Evolutionary conservation across 2,113 vertebrate genomes (phyloP).

Genomic region (Onychostoma macrolepis): DNA sequence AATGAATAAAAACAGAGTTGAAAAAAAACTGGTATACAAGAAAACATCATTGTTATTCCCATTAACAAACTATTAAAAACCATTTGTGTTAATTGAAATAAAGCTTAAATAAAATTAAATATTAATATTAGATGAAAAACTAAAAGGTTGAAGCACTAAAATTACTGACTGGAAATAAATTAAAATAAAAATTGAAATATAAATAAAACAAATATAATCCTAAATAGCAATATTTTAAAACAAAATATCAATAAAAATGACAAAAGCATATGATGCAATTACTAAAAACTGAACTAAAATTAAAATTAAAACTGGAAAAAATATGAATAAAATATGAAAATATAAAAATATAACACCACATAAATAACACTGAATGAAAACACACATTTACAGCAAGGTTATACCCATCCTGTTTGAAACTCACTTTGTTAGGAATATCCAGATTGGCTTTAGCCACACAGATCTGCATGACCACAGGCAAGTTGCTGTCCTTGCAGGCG

Average conservation of each 20-base stretch:
- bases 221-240: background rate
- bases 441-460: slow-evolving; percentile 84
- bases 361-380: background rate
- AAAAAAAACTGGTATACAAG: too few relatives aligned
- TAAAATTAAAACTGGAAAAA: background rate
- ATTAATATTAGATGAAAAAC: too few relatives aligned
- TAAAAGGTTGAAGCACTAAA: background rate
- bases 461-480: slow-evolving; percentile 85
- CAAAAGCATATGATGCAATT: background rate
- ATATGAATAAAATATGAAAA: background rate
- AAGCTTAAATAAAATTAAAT: too few relatives aligned
- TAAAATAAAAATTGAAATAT: background rate
- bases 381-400: background rate
- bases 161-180: background rate
- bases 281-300: background rate
- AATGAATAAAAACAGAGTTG: too few relatives aligned
- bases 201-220: background rate
- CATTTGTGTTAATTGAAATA: too few relatives aligned
- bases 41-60: too few relatives aligned
- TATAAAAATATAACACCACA: too few relatives aligned
- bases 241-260: background rate
- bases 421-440: slow-evolving; percentile 92
- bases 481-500: slow-evolving; percentile 94
- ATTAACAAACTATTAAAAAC: too few relatives aligned
- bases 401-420: background rate